Percentiles rank a stretch among this genome's conserved stretches.
phyloP scores from a whole-genome alignment of 92 coral and sea anemone species.

The Bergia sp. region DNA sequence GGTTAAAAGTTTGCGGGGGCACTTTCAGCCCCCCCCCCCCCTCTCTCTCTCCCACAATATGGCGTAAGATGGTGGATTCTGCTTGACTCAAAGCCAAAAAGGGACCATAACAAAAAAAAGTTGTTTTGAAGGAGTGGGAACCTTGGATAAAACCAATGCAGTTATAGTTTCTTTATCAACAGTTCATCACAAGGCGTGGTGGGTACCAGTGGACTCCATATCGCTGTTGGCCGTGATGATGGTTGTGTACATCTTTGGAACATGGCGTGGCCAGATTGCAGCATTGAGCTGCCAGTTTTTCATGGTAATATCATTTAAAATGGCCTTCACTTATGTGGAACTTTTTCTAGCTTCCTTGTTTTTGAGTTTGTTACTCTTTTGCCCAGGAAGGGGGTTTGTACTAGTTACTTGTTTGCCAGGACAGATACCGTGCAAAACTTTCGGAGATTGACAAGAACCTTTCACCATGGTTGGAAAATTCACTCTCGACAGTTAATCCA shows the following conservation, averaged over 20 bases:
- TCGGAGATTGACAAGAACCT: too few relatives aligned
- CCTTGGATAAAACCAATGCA: background rate
- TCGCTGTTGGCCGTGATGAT: constrained; percentile 30
- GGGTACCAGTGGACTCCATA: constrained; percentile 14
- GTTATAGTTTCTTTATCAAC: background rate
- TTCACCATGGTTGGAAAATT: too few relatives aligned
- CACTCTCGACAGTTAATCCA: too few relatives aligned
- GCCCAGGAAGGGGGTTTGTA: background rate
- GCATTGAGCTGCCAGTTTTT: constrained; percentile 35
- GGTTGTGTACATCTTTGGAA: constrained; percentile 25
- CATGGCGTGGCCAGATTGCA: constrained; percentile 15
- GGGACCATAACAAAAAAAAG: background rate
- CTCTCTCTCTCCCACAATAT: too few relatives aligned
- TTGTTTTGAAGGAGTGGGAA: background rate
- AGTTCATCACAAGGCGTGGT: constrained; percentile 11
- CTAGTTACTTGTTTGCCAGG: background rate
- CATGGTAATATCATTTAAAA: background rate
- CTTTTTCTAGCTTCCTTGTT: background rate
- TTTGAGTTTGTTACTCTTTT: background rate
- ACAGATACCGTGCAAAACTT: too few relatives aligned
- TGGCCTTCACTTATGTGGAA: too few relatives aligned
- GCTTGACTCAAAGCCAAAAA: too few relatives aligned
- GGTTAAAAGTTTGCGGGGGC: too few relatives aligned
- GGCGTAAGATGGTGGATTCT: too few relatives aligned
- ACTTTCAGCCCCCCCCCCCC: too few relatives aligned